Base-by-base conservation (phyloP, 1,140 invertebrate species). In the Aphis gossypii region DNA sequence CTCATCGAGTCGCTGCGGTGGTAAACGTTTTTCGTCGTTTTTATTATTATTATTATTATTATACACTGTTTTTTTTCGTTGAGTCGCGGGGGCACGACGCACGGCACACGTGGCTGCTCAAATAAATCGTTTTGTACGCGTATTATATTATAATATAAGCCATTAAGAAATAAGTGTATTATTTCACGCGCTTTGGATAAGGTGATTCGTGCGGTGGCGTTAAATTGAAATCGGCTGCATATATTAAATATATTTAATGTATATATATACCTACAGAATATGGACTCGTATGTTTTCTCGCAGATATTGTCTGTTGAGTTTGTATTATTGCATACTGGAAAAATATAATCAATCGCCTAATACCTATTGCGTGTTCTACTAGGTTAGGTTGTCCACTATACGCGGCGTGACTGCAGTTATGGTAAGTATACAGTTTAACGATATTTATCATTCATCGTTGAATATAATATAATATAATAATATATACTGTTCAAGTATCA, bases 111-210 rank as follows among this genome's bases (percentile, higher is more conserved):
- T 89, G 88, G 88, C 38, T 41, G 30, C 51, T 51, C 35, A 51
- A 56, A 89, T 89, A 89, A 56, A 89, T 89, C n/a, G 88, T 89
- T 89, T 89, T 54, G n/a, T 89, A 89, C 35, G 68, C 82, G n/a
- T 54, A 82, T 54, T 82, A 92, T 82, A 92, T 30, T 82, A 84
- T n/a, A 20, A 48, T 21, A 44, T 41, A 60, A 90, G 35, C 25
- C 35, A 90, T 90, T 90, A 60, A 83, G 68, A 51, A 51, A 51
- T 51, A 51, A 30, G 68, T 38, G 46, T 82, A 56, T 90, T 68
- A 90, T 90, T 93, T 86, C 92, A 93, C 92, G 92, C 92, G 92
- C 41, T 86, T 86, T 38, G 60, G 91, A 93, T 38, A 56, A 93
- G 92, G 82, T 44, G 51, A 48, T 92, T 54, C 30, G 35, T 30